These are phyloP conservation scores for Shinisaurus crocodilurus DNA, from an alignment of 2,113 vertebrate species.

Conservation along the genomic window DNA sequence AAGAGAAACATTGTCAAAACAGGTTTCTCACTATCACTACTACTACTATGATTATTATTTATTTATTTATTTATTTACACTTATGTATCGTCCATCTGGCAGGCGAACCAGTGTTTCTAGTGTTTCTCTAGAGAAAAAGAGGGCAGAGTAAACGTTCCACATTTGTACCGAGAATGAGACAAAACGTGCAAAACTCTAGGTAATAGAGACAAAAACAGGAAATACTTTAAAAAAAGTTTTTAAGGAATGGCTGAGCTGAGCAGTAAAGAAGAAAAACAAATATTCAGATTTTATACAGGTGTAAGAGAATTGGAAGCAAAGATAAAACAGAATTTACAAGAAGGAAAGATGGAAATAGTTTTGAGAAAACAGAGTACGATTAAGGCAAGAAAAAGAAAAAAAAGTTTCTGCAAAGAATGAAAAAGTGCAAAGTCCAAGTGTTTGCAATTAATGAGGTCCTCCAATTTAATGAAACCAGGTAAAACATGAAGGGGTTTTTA, in stretches of 20 bases:
- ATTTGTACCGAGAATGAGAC: background rate
- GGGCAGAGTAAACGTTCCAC: background rate
- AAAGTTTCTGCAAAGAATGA: background rate
- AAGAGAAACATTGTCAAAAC: conserved; percentile 34
- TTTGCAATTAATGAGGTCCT: background rate
- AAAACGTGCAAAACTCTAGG: background rate
- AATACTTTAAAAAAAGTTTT: background rate
- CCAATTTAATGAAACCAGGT: background rate
- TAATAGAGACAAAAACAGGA: background rate
- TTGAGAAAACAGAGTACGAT: background rate
- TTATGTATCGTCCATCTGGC: no score
- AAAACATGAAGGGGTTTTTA: no score
- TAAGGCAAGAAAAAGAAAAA: background rate
- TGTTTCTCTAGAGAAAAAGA: background rate
- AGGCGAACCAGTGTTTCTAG: no score
- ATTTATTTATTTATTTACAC: no score
- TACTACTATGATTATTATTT: no score
- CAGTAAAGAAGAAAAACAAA: background rate
- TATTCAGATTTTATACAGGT: background rate
- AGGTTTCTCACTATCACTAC: background rate
- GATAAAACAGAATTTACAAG: background rate
- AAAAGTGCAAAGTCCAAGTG: background rate
- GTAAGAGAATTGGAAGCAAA: background rate
- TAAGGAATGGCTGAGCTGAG: background rate
- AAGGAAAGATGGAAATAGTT: background rate